Evolutionary conservation across 2,797 vertebrate genomes (phyloP).

Genomic region (Clamator glandarius): DNA sequence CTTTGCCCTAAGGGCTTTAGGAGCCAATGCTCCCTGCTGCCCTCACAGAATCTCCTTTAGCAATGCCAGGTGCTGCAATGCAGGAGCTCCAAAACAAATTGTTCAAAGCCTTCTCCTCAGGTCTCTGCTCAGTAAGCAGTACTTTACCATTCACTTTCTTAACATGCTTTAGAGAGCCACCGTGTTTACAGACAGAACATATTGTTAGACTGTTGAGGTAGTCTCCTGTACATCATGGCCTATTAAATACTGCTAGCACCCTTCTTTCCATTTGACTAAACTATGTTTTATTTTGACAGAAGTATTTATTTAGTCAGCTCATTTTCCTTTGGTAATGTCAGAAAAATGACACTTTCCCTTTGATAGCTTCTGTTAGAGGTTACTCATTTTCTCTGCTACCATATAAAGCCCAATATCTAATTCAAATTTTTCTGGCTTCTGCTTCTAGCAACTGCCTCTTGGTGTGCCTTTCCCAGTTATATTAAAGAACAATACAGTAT

Average conservation of each 20-base stretch:
- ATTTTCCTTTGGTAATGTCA: not conserved
- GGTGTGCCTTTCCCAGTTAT: not conserved
- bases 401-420: not conserved
- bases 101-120: not conserved
- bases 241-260: not conserved
- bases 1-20: not conserved
- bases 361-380: not conserved
- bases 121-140: not conserved
- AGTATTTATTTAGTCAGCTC: not conserved
- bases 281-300: not conserved
- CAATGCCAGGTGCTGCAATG: not conserved
- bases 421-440: not conserved
- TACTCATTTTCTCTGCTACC: not conserved
- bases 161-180: not conserved
- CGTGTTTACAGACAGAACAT: not conserved
- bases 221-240: not conserved
- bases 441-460: not conserved
- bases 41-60: not conserved
- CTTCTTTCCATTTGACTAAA: not conserved
- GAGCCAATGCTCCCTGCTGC: not conserved
- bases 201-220: rapidly evolving
- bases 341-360: not conserved
- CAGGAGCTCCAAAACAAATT: rapidly evolving
- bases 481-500: not conserved
- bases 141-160: not conserved